phyloP scores from a whole-genome alignment of 2,113 vertebrate genomes.

The Halcyon malimbica region DNA sequence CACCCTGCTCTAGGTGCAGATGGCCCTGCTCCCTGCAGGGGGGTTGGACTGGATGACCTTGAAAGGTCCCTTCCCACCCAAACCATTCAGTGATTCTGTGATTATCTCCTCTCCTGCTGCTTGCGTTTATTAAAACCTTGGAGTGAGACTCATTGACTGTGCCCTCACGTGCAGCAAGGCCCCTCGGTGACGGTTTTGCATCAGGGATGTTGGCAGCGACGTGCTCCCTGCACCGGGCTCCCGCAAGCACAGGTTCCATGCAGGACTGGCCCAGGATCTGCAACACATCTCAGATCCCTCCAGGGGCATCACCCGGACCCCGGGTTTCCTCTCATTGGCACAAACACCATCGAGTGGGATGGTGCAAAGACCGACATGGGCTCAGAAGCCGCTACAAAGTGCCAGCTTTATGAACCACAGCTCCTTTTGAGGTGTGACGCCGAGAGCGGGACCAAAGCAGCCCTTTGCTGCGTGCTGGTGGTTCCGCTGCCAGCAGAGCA shows the following conservation, averaged over 20 bases:
- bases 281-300: not conserved
- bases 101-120: not conserved
- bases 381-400: conserved; percentile 56
- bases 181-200: not conserved
- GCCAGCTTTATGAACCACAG: conserved; percentile 59
- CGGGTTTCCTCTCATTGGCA: not conserved
- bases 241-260: rapidly evolving
- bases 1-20: not conserved
- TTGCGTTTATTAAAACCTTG: not conserved
- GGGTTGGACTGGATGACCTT: not conserved
- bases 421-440: conserved; percentile 51
- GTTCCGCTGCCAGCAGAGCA: conserved; percentile 20
- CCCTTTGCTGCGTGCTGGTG: not conserved
- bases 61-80: not conserved
- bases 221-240: not conserved
- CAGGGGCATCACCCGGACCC: not conserved
- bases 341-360: conserved; percentile 49
- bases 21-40: not conserved
- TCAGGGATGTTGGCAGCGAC: not conserved
- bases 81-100: not conserved
- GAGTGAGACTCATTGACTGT: not conserved
- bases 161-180: not conserved
- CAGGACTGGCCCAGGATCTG: not conserved
- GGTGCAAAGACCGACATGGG: conserved; percentile 40
- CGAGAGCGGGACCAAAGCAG: conserved; percentile 18